Evolutionary conservation across 2,888 invertebrate genomes (phyloP).

Genomic region (Netelia inedita): DNA sequence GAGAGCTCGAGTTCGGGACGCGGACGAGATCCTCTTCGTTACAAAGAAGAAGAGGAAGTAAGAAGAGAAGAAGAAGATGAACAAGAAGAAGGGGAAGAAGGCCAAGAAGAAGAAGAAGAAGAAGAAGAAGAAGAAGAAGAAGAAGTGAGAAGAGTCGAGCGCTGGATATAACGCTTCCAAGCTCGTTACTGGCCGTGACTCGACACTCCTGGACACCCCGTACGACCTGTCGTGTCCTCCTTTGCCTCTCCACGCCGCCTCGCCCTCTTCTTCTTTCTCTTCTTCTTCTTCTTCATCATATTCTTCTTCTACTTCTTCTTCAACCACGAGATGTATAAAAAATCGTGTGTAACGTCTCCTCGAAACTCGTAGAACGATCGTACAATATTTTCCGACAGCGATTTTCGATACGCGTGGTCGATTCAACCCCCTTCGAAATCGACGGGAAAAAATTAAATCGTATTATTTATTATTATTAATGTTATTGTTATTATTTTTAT

Average conservation of each 20-base stretch:
- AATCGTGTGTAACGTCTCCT: not conserved
- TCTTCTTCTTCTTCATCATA: slow-evolving; percentile 45
- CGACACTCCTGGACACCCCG: slow-evolving; percentile 77
- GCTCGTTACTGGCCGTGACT: slow-evolving; percentile 84
- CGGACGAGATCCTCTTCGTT: slow-evolving; percentile 63
- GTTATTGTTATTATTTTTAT: not conserved
- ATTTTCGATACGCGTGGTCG: not conserved
- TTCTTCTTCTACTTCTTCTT: slow-evolving; percentile 37
- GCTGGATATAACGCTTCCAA: slow-evolving; percentile 71
- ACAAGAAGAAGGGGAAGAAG: slow-evolving; percentile 32
- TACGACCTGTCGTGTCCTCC: slow-evolving; percentile 63
- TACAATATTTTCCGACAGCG: not conserved
- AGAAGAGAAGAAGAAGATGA: slow-evolving; percentile 12
- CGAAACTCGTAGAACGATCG: not conserved
- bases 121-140: slow-evolving; percentile 12
- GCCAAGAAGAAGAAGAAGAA: slow-evolving; percentile 15
- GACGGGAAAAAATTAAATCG: not conserved
- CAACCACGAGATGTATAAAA: slow-evolving; percentile 1
- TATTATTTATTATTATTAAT: not conserved
- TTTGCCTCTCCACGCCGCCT: slow-evolving; percentile 57
- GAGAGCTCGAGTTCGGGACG: slow-evolving; percentile 43
- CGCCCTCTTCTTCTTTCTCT: slow-evolving; percentile 17
- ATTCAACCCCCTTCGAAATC: not conserved
- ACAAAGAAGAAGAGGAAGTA: slow-evolving; percentile 67
- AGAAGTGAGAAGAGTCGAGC: slow-evolving; percentile 8